A percentile compares a stretch with the other conserved stretches of the same genome.
Evolutionary conservation across 1,140 invertebrate species (phyloP).

Genomic region (Apocrypta bakeri): DNA sequence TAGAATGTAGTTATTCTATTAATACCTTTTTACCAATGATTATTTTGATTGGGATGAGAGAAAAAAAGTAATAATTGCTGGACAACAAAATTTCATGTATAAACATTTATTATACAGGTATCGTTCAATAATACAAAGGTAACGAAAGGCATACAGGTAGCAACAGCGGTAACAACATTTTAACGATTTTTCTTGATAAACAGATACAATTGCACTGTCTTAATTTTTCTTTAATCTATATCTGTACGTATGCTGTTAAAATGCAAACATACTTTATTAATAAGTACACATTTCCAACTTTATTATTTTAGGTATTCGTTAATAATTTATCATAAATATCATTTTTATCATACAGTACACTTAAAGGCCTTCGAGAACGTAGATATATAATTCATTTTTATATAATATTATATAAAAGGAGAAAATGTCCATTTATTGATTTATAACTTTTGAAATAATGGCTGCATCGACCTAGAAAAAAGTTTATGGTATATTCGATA

Average conservation of each 20-base stretch:
- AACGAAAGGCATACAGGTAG: conserved; percentile 62
- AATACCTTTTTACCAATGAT: background rate
- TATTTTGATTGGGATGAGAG: background rate
- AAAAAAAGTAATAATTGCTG: background rate
- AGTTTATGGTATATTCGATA: too few relatives aligned
- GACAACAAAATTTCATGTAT: conserved; percentile 59
- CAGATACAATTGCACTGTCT: conserved; percentile 55
- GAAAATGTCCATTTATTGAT: too few relatives aligned
- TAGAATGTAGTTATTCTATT: conserved; percentile 45
- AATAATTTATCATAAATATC: conserved; percentile 32
- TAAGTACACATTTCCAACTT: conserved; percentile 38
- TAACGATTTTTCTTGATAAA: conserved; percentile 56
- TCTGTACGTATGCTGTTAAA: conserved; percentile 35
- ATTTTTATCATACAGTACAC: conserved; percentile 27
- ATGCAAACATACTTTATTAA: background rate
- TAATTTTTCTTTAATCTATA: conserved; percentile 24
- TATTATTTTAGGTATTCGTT: conserved; percentile 15
- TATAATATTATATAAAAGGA: too few relatives aligned
- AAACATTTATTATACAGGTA: conserved; percentile 64
- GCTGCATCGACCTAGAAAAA: too few relatives aligned
- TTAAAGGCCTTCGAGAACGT: background rate
- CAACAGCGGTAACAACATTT: conserved; percentile 61
- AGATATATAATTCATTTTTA: too few relatives aligned
- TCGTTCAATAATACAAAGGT: conserved; percentile 62
- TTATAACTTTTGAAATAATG: too few relatives aligned